phyloP scores from a whole-genome alignment of 2,797 vertebrate species.

The Eidolon dupreanum region DNA sequence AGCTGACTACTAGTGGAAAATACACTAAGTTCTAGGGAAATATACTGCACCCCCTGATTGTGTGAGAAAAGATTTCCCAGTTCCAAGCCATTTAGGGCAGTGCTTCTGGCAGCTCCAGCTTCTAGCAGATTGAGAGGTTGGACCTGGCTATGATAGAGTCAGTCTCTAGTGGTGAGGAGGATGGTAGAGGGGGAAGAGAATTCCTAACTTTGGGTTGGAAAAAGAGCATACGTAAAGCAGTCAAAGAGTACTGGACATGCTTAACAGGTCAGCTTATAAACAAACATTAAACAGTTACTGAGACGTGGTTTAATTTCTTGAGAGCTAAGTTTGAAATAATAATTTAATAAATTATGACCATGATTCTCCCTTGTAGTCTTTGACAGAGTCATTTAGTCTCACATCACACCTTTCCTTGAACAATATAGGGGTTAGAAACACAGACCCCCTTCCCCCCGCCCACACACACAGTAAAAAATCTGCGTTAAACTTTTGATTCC shows the following conservation, averaged over 20 bases:
- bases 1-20: not conserved
- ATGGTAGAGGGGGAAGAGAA: not conserved
- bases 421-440: not conserved
- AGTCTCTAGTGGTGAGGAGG: not conserved
- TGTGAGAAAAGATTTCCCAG: not conserved
- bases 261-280: not conserved
- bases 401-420: not conserved
- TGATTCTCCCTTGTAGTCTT: not conserved
- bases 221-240: not conserved
- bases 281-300: constrained; percentile 2
- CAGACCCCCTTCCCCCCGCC: not conserved
- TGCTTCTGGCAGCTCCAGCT: not conserved
- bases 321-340: constrained; percentile 14
- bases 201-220: not conserved
- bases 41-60: not conserved
- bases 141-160: not conserved
- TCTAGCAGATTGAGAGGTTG: not conserved
- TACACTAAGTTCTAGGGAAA: not conserved
- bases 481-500: not conserved
- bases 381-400: not conserved
- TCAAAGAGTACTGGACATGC: not conserved
- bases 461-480: not conserved
- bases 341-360: not conserved
- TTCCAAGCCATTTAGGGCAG: not conserved
- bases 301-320: constrained; percentile 18